These are phyloP conservation scores for Apistogramma diplotaenia DNA, from an alignment of 2,113 vertebrate species.

Conservation along the genomic window DNA sequence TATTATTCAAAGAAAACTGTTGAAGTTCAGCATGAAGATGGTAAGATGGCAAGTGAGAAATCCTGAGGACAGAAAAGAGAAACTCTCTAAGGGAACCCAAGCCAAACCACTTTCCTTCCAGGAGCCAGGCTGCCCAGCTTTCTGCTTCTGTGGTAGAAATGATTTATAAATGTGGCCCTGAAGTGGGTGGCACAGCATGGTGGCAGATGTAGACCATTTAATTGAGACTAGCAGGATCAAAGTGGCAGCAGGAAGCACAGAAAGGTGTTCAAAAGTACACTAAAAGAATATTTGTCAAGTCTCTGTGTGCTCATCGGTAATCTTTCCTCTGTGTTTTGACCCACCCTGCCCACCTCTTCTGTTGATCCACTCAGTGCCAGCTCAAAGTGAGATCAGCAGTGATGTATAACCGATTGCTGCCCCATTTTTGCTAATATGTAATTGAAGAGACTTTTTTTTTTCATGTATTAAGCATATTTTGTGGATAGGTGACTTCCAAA, in stretches of 20 bases:
- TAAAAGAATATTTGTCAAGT: constrained; percentile 14
- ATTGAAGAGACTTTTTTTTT: neutral
- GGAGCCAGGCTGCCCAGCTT: constrained; percentile 21
- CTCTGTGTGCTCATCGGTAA: neutral
- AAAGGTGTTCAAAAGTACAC: constrained; percentile 42
- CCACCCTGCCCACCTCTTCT: neutral
- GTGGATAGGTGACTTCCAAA: constrained; percentile 20
- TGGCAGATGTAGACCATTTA: constrained; percentile 56
- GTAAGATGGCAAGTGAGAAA: neutral
- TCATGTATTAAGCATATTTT: constrained; percentile 30
- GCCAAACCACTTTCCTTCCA: constrained; percentile 19
- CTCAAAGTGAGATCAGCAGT: neutral
- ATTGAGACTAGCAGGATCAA: constrained; percentile 56
- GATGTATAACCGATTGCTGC: neutral
- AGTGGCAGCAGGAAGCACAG: constrained; percentile 44
- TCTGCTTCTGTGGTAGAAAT: constrained; percentile 23
- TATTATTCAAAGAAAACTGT: neutral
- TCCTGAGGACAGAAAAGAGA: neutral
- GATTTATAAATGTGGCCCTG: constrained; percentile 44
- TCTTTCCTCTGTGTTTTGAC: neutral
- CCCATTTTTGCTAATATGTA: constrained; percentile 5
- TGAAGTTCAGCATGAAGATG: neutral
- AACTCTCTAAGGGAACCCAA: neutral
- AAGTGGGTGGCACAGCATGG: constrained; percentile 65
- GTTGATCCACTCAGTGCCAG: neutral